Evolutionary conservation across 2,797 vertebrate genomes (phyloP).

Genomic region (Hylomyscus alleni): DNA sequence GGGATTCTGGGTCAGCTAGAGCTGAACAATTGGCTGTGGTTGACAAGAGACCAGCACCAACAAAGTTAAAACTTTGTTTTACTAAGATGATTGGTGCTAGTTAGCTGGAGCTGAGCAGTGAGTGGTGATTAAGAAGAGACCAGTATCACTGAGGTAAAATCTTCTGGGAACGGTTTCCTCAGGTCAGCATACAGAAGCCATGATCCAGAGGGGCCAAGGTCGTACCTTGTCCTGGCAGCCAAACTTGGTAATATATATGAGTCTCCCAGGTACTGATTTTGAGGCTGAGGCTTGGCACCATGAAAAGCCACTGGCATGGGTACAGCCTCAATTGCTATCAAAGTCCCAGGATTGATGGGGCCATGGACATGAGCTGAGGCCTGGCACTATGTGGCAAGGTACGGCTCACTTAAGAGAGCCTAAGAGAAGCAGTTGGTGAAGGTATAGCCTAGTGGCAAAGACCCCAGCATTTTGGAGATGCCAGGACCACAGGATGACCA

Average conservation of each 20-base stretch:
- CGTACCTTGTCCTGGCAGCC: neutral
- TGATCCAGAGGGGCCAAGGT: neutral
- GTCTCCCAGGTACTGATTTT: neutral
- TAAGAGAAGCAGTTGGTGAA: neutral
- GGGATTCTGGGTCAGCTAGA: neutral
- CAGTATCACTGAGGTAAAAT: neutral
- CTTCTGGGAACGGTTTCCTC: neutral
- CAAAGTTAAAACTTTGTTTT: neutral
- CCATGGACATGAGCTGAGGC: neutral
- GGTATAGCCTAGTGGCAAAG: neutral
- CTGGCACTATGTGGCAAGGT: neutral
- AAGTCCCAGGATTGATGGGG: neutral
- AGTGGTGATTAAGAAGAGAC: neutral
- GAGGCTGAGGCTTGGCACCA: neutral
- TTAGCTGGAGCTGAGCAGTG: neutral
- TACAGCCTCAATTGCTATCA: neutral
- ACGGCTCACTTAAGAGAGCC: neutral
- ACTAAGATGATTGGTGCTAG: neutral
- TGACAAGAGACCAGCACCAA: neutral
- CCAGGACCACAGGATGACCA: neutral
- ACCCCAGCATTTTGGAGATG: neutral
- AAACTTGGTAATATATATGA: neutral
- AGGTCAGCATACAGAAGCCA: neutral
- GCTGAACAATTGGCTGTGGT: neutral
- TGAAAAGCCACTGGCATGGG: neutral